Conservation (phyloP, 2,888 invertebrate genomes). For the Lochmaea crataegi region DNA sequence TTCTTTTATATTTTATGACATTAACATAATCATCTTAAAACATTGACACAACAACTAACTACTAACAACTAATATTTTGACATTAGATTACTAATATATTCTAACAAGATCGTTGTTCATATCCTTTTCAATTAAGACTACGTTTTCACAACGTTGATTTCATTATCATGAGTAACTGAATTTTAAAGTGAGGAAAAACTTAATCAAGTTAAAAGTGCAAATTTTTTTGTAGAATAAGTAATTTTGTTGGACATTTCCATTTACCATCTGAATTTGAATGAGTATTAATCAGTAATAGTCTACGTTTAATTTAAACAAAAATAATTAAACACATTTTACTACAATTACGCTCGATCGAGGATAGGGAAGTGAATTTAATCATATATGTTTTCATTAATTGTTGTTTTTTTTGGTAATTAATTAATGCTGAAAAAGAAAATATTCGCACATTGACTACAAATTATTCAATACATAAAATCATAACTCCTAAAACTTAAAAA, state of each 20-base stretch:
- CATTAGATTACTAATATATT: no score
- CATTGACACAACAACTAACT: no score
- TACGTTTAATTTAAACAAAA: not conserved
- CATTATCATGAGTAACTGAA: no score
- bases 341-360: not conserved
- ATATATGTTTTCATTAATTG: not conserved
- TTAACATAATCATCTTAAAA: no score
- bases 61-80: no score
- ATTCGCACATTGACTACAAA: not conserved
- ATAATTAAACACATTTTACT: not conserved
- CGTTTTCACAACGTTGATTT: no score
- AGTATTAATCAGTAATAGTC: not conserved
- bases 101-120: no score
- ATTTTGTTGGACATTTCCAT: not conserved
- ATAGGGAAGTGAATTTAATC: no score
- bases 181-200: no score
- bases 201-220: no score
- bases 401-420: not conserved
- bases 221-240: not conserved
- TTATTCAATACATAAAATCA: slow-evolving; percentile 1
- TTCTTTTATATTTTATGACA: no score
- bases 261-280: not conserved
- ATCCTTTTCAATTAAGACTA: no score
- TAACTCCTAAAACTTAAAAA: not conserved
- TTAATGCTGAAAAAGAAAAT: not conserved